A percentile compares a stretch with the other conserved stretches of the same genome.
Conservation (phyloP, 2,113 vertebrate species). For the Gila orcuttii region DNA sequence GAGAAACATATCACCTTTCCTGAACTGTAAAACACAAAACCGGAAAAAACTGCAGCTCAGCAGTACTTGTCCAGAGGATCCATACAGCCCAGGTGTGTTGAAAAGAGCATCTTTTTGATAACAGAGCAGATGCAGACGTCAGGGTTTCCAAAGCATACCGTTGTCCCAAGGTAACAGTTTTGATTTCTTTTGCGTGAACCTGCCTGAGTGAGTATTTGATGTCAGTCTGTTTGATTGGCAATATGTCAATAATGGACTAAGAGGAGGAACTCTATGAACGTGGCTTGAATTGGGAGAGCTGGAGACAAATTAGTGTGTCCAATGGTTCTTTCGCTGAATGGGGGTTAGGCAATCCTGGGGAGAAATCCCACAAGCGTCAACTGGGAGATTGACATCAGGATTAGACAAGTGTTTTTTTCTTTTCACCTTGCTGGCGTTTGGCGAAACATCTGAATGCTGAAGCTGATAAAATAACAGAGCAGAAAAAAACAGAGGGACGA, state of each 20-base stretch:
- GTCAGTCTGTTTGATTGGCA: constrained; percentile 61
- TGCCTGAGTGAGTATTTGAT: constrained; percentile 28
- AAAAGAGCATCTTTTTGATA: constrained; percentile 37
- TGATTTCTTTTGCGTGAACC: constrained; percentile 34
- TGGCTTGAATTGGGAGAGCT: constrained; percentile 24
- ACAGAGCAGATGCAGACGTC: constrained; percentile 19
- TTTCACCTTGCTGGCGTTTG: background rate
- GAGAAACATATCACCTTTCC: constrained; percentile 31
- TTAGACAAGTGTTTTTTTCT: constrained; percentile 47
- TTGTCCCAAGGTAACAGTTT: constrained; percentile 29
- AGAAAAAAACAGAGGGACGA: constrained; percentile 30
- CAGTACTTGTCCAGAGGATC: background rate
- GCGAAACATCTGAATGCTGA: constrained; percentile 45
- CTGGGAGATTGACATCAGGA: constrained; percentile 66
- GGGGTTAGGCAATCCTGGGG: constrained; percentile 58
- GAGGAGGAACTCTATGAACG: constrained; percentile 20
- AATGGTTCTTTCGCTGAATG: constrained; percentile 45
- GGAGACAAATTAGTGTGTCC: constrained; percentile 62
- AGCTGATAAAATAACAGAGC: constrained; percentile 55
- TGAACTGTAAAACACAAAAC: constrained; percentile 16
- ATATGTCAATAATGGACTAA: constrained; percentile 66
- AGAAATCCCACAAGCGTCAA: constrained; percentile 55
- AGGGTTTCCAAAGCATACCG: constrained; percentile 13
- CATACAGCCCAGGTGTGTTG: constrained; percentile 17
- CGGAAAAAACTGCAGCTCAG: background rate